Base-by-base conservation (phyloP, 2,797 vertebrate species). In the Heterohyrax brucei region DNA sequence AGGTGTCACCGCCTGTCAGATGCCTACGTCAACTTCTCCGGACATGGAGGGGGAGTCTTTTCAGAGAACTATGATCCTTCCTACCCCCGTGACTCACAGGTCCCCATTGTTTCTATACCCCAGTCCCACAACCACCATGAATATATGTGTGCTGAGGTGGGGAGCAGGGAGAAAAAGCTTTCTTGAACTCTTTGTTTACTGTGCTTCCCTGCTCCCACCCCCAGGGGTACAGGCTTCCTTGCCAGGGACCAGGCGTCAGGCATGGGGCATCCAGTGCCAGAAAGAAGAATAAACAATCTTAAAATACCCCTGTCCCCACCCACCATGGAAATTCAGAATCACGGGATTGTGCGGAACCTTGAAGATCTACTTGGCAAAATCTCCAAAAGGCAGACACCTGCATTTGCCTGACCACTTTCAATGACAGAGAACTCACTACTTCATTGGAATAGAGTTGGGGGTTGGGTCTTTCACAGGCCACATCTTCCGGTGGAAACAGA, bases 131-230 rank as follows among this genome's bases (percentile, higher is more conserved):
- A 80, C 79, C 39, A 56, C 82, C n/a, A 10, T 3, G 44, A 90
- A 87, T 89, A 80, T 62, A 66, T 91, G 86, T 93, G 87, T 30
- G 44, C 53, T 77, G 77, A 93, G 77, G 70, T 83, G 46, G 87
- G 91, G 77, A 14, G n/a, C 89, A 68, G 80, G 70, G 77, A 53
- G 62, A 78, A 80, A 92, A 75, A 92, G 72, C 89, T 93, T 94
- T 95, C 95, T 93, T 33, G 73, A 73, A 61, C 61, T 95, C 95
- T 97, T 97, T 97, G 97, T 97, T 97, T 89, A 86, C 77, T 86
- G 68, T 10, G 26, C 56, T 13, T 64, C 83, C 91, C 83, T 66
- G 68, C 91, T 64, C 92, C 94, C 76, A 86, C 87, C 93, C 97
- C 94, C 80, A 95, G 95, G 76, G 96, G 87, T 91, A 61, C 70